Percentiles rank a stretch among this genome's conserved stretches.
phyloP scores from a whole-genome alignment of 2,888 invertebrate genomes.

The Macaria notata region DNA sequence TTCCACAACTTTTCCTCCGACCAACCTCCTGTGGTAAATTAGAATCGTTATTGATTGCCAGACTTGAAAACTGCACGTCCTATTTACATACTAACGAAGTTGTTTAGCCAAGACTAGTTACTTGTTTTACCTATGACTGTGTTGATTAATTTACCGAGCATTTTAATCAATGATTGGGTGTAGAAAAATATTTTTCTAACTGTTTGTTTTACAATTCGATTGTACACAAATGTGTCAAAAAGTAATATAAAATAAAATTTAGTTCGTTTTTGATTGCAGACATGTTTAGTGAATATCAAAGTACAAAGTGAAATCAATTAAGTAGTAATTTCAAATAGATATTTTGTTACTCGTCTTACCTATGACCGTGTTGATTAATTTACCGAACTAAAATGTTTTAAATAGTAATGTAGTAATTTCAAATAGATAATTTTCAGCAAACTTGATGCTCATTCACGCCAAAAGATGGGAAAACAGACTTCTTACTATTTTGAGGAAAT shows the following conservation, averaged over 20 bases:
- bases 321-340: too few species aligned
- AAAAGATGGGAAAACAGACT: too few species aligned
- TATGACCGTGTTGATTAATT: constrained; percentile 28
- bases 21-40: too few species aligned
- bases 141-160: constrained; percentile 27
- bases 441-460: too few species aligned
- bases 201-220: not conserved
- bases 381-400: not conserved
- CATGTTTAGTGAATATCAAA: too few species aligned
- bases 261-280: too few species aligned
- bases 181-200: too few species aligned
- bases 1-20: too few species aligned
- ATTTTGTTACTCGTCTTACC: constrained; percentile 1
- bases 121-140: constrained; percentile 6
- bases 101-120: constrained; percentile 9
- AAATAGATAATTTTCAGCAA: too few species aligned
- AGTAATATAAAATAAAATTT: not conserved
- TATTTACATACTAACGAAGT: constrained; percentile 16
- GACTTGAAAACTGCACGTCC: constrained; percentile 11
- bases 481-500: not conserved
- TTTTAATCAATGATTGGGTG: too few species aligned
- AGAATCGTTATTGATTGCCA: not conserved
- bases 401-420: too few species aligned
- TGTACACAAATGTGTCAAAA: not conserved
- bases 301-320: too few species aligned